A percentile compares a stretch with the other conserved stretches of the same genome.
Evolutionary conservation across 2,113 vertebrate species (phyloP).

Genomic region (Oreochromis tanganicae): DNA sequence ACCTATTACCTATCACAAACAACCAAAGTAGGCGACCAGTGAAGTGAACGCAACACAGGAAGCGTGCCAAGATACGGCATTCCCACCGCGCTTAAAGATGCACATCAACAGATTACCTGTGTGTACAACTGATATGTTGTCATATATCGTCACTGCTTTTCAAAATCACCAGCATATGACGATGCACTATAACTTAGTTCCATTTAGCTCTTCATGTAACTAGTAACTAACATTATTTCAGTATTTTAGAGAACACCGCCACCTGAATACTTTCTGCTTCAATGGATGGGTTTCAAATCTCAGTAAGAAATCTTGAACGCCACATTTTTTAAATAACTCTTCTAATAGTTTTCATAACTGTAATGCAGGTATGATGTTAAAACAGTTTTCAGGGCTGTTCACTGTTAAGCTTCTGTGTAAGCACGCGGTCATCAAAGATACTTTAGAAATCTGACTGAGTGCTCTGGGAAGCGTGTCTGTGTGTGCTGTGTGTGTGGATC

Average conservation of each 20-base stretch:
- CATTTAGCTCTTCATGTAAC: neutral
- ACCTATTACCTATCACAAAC: neutral
- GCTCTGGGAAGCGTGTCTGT: neutral
- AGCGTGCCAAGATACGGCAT: accelerated
- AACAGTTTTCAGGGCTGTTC: accelerated
- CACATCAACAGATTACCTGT: neutral
- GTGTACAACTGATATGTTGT: neutral
- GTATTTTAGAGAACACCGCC: neutral
- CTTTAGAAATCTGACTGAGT: neutral
- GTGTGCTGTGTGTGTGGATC: neutral
- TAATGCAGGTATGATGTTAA: neutral
- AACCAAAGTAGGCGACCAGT: neutral
- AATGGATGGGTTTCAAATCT: neutral
- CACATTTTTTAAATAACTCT: neutral
- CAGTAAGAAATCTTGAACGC: neutral
- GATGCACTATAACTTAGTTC: neutral
- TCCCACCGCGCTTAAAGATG: neutral
- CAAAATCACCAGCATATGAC: neutral
- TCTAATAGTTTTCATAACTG: neutral
- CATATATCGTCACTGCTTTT: neutral
- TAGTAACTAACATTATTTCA: neutral
- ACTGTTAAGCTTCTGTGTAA: neutral
- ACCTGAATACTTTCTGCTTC: neutral
- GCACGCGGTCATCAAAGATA: neutral
- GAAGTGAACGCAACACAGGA: neutral